Conservation (phyloP, 2,113 vertebrate genomes). For the Myotis davidii region DNA sequence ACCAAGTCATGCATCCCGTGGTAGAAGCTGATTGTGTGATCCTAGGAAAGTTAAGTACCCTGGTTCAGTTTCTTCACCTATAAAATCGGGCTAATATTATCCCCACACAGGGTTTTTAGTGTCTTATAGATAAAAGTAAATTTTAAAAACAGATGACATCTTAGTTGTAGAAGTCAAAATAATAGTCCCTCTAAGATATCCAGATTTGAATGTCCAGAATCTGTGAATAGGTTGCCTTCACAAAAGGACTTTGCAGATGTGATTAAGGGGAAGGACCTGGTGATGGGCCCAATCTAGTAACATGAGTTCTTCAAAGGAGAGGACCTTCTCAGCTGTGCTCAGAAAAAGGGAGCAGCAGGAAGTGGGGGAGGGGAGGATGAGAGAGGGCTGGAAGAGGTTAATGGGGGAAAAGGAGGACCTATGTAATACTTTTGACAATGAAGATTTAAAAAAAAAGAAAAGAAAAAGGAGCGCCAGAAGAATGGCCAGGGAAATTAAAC, state of each 20-base stretch:
- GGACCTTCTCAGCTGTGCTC: background rate
- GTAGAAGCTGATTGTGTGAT: background rate
- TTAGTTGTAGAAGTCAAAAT: background rate
- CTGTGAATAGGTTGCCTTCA: background rate
- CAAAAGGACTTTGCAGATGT: background rate
- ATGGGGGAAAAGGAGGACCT: too few species aligned
- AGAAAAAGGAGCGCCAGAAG: background rate
- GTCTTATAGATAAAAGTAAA: background rate
- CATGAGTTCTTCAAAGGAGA: background rate
- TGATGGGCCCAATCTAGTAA: background rate
- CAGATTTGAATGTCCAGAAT: too few species aligned
- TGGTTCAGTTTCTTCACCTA: background rate
- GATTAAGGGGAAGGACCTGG: background rate
- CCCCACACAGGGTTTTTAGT: background rate
- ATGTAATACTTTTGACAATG: too few species aligned
- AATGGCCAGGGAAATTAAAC: background rate
- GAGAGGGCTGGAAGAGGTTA: too few species aligned
- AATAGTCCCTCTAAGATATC: background rate
- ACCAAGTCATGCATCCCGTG: background rate
- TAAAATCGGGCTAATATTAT: background rate
- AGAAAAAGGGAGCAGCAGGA: background rate
- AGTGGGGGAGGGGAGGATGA: too few species aligned
- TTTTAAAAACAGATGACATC: background rate
- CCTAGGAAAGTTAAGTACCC: background rate
- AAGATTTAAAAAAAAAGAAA: too few species aligned